Conservation (phyloP, 2,113 vertebrate genomes). For the Suncus etruscus region DNA sequence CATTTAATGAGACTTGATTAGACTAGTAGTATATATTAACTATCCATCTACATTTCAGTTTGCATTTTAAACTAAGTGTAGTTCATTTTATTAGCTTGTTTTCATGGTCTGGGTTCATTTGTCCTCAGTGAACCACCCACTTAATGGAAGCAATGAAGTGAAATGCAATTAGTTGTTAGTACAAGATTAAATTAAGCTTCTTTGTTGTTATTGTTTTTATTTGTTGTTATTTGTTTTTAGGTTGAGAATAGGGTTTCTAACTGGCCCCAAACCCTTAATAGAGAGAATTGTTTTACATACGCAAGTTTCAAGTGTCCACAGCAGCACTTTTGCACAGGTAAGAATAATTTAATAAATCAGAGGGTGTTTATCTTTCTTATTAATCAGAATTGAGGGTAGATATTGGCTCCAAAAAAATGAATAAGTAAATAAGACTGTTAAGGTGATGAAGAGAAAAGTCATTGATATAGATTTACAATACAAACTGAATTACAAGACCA, state of each 20-base stretch:
- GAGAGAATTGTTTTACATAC: conserved; percentile 94
- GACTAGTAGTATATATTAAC: conserved; percentile 38
- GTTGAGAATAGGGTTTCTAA: conserved; percentile 95
- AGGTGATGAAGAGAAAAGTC: not conserved
- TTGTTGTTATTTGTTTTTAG: conserved; percentile 82
- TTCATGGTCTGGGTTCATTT: not conserved
- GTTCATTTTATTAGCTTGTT: not conserved
- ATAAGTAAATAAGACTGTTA: not conserved
- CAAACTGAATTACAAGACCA: not conserved
- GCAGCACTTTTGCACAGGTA: conserved; percentile 96
- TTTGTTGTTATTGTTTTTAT: conserved; percentile 54
- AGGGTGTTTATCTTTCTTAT: not conserved
- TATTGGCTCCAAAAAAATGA: not conserved
- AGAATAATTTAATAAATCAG: conserved; percentile 61
- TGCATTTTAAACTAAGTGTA: not conserved
- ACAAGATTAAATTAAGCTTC: not conserved
- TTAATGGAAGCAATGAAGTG: not conserved
- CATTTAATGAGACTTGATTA: not conserved
- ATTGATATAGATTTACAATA: not conserved
- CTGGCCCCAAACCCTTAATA: conserved; percentile 94
- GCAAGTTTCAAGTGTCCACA: conserved; percentile 94
- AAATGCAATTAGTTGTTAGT: not conserved
- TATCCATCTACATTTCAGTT: conserved; percentile 13
- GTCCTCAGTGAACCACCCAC: not conserved
- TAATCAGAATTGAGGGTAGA: conserved; percentile 18